Percentiles rank a stretch among this genome's conserved stretches.
These are phyloP conservation scores for Pomacea maculata DNA, from an alignment of 1,140 invertebrate genomes.

Conservation along the genomic window DNA sequence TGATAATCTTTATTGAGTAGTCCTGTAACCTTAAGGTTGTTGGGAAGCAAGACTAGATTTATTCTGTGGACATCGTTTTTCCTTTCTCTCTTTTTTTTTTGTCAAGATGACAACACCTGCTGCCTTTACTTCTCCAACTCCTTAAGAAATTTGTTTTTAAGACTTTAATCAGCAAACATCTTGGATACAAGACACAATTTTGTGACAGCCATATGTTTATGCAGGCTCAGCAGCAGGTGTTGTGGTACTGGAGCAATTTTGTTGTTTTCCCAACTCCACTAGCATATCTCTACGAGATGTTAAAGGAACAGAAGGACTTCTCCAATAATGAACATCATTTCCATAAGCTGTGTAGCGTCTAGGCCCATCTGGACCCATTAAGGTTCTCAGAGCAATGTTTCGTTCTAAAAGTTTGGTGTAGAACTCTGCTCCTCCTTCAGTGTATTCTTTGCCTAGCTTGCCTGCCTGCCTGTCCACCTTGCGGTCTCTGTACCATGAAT, in stretches of 20 bases:
- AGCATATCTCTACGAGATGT: constrained; percentile 32
- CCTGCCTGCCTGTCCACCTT: constrained; percentile 72
- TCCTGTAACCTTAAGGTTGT: too few species aligned
- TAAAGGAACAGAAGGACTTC: constrained; percentile 29
- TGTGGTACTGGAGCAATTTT: neutral
- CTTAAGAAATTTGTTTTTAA: too few species aligned
- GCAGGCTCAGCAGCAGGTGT: neutral
- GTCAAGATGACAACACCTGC: too few species aligned
- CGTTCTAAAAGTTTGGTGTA: constrained; percentile 77
- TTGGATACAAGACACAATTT: too few species aligned
- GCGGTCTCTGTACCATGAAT: constrained; percentile 72
- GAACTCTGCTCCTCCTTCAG: constrained; percentile 78
- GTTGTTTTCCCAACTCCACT: constrained; percentile 64
- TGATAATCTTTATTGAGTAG: too few species aligned
- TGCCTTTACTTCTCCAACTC: too few species aligned
- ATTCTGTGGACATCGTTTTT: too few species aligned
- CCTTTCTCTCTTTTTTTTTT: too few species aligned
- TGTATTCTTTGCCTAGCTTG: constrained; percentile 71
- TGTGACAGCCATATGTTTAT: neutral
- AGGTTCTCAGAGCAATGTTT: constrained; percentile 76
- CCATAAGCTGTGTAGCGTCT: constrained; percentile 73
- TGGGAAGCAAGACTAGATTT: too few species aligned
- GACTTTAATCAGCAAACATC: too few species aligned
- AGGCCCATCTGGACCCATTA: constrained; percentile 72
- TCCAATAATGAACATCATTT: constrained; percentile 64